Percentiles rank a stretch among this genome's conserved stretches.
These are phyloP conservation scores for Harpagifer antarcticus DNA, from an alignment of 2,797 vertebrate species.

Conservation along the genomic window DNA sequence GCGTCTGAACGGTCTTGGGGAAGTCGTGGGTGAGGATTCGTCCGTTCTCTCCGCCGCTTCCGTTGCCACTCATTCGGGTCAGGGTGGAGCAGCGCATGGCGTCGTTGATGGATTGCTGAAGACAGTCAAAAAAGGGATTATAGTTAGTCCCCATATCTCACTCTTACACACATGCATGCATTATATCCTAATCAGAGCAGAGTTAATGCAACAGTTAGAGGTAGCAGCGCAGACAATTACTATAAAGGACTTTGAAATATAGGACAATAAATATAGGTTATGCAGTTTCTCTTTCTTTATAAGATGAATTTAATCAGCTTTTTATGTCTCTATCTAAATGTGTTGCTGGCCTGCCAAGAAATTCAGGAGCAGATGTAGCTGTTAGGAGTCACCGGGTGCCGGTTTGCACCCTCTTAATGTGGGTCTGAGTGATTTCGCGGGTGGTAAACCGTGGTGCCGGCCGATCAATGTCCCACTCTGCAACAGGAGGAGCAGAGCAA, in stretches of 20 bases:
- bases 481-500: conserved; percentile 58
- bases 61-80: conserved; percentile 92
- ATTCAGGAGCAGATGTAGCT: conserved; percentile 20
- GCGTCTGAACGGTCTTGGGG: conserved; percentile 96
- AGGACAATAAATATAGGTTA: background rate
- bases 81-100: conserved; percentile 97
- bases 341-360: conserved; percentile 39
- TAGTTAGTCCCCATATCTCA: conserved; percentile 29
- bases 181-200: conserved; percentile 23
- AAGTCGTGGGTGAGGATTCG: conserved; percentile 98
- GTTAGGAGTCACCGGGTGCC: conserved; percentile 42
- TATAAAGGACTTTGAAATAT: conserved; percentile 1
- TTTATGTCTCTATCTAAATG: conserved; percentile 37
- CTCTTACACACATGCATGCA: background rate
- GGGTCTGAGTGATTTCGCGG: conserved; percentile 40
- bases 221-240: conserved; percentile 21
- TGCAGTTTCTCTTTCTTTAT: conserved; percentile 5
- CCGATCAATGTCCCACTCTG: conserved; percentile 54
- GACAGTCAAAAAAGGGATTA: too few species aligned
- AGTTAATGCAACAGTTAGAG: conserved; percentile 38
- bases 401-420: conserved; percentile 41
- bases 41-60: conserved; percentile 92
- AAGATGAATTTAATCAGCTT: conserved; percentile 36
- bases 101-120: conserved; percentile 97
- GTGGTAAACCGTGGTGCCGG: conserved; percentile 51